phyloP scores from a whole-genome alignment of 92 coral and sea anemone species.

The Blastomussa wellsi region DNA sequence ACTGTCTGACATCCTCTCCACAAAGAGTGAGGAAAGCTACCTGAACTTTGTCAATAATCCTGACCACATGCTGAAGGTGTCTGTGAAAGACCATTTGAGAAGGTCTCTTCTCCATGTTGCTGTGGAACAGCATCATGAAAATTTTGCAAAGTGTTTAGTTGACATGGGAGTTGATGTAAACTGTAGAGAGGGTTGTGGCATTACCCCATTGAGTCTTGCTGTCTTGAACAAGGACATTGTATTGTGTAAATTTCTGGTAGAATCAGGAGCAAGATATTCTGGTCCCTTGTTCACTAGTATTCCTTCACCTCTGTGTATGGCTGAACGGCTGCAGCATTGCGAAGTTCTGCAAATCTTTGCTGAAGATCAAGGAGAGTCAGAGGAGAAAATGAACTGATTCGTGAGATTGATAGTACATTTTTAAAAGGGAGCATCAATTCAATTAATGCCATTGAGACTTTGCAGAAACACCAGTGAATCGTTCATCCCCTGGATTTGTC shows the following conservation, averaged over 20 bases:
- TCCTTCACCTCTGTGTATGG: conserved; percentile 34
- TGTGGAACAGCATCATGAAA: conserved; percentile 41
- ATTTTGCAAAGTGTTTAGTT: conserved; percentile 46
- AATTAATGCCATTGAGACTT: neutral
- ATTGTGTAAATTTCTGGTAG: conserved; percentile 21
- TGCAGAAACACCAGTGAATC: conserved; percentile 1
- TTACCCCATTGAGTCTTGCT: conserved; percentile 46
- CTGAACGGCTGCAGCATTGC: neutral
- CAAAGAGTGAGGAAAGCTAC: conserved; percentile 48
- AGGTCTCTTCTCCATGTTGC: conserved; percentile 48
- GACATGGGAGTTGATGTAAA: conserved; percentile 46
- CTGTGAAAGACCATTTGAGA: conserved; percentile 38
- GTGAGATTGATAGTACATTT: conserved; percentile 35
- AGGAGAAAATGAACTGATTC: conserved; percentile 31
- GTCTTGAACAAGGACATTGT: neutral
- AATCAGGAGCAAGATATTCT: conserved; percentile 36
- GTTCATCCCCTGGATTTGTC: conserved; percentile 24
- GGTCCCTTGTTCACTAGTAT: conserved; percentile 41
- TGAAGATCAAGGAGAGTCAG: conserved; percentile 31
- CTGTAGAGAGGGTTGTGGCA: conserved; percentile 47
- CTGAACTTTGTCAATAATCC: conserved; percentile 19
- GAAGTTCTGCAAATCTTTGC: neutral
- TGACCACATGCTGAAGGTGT: conserved; percentile 22
- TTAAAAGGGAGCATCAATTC: neutral
- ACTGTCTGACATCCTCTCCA: conserved; percentile 5